Evolutionary conservation across 2,888 invertebrate genomes (phyloP).

Genomic region (Sesamia inferens): DNA sequence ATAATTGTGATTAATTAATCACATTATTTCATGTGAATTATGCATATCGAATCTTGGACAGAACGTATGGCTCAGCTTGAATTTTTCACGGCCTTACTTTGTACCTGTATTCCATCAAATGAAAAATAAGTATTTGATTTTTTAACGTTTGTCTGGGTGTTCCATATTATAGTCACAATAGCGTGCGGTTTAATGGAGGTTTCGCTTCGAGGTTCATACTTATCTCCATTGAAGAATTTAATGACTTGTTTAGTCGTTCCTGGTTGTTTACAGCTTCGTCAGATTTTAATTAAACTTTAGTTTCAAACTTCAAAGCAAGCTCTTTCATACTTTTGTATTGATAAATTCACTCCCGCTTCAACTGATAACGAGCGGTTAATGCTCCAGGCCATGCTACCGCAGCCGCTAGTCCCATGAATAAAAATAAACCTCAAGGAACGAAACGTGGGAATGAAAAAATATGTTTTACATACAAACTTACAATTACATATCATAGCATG

Average conservation of each 20-base stretch:
- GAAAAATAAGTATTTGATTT: too few relatives aligned
- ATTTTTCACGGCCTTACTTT: too few relatives aligned
- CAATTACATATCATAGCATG: constrained; percentile 40
- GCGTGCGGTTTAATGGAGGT: constrained; percentile 15
- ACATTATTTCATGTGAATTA: too few relatives aligned
- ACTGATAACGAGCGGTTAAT: constrained; percentile 48
- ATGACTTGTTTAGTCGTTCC: constrained; percentile 43
- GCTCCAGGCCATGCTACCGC: constrained; percentile 36
- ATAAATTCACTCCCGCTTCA: constrained; percentile 47
- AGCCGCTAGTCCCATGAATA: constrained; percentile 24
- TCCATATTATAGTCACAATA: constrained; percentile 26
- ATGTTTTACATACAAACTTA: constrained; percentile 44
- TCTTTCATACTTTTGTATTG: constrained; percentile 48
- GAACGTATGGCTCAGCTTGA: too few relatives aligned
- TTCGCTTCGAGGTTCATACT: constrained; percentile 27
- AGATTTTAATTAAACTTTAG: constrained; percentile 62
- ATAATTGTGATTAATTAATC: too few relatives aligned
- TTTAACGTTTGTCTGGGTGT: constrained; percentile 14
- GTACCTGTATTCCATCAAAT: too few relatives aligned
- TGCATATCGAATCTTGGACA: too few relatives aligned
- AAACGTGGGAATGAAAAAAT: constrained; percentile 49
- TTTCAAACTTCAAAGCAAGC: constrained; percentile 50
- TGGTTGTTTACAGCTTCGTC: constrained; percentile 47
- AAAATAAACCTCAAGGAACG: constrained; percentile 53
- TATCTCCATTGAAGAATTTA: constrained; percentile 41